Base-by-base conservation (phyloP, 2,113 vertebrate species). In the Thalassarche chlororhynchos region DNA sequence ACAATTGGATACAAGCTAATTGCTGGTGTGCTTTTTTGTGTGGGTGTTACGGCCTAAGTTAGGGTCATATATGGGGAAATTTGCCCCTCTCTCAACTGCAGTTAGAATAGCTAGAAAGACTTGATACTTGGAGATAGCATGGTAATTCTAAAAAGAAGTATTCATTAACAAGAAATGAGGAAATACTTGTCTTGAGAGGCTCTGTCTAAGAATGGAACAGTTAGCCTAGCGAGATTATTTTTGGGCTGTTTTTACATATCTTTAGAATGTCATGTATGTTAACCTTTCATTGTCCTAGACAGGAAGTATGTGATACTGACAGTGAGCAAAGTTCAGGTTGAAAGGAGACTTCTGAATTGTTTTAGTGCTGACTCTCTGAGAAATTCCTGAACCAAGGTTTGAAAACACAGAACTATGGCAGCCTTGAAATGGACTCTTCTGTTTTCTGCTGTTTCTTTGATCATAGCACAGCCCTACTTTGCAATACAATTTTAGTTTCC, bases 291-390 rank as follows among this genome's bases (percentile, higher is more conserved):
- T 95, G 87, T 96, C 75, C 64, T 66, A 26, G 64, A 10, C 38
- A 75, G 96, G 95, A 94, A 97, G 66, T 58, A 5, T 80, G 46
- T 77, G 66, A 60, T 69, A 49, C 66, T 77, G 64, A 42, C 54
- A 61, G 34, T n/a, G 82, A 92, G 71, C 84, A 87, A 92, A 97
- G 95, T 95, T 90, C 96, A 90, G 71, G 58, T 65, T 74, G 75
- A 47, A 70, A 60, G 74, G 18, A 83, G 82, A 54, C 34, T 85
- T 77, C 42, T 86, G 62, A 84, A 19, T 76, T 77, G 62, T 38
- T 89, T 80, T 80, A 86, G n/a, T 93, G 93, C 89, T 96, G 91
- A 96, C 62, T 34, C 17, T 57, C 34, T 91, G 87, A 86, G 84
- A 96, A 91, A 66, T 83, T 85, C 70, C 64, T 74, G 46, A 83